Percentiles rank a stretch among this genome's conserved stretches.
Evolutionary conservation across 2,888 invertebrate species (phyloP).

Genomic region (Eristalis arbustorum): DNA sequence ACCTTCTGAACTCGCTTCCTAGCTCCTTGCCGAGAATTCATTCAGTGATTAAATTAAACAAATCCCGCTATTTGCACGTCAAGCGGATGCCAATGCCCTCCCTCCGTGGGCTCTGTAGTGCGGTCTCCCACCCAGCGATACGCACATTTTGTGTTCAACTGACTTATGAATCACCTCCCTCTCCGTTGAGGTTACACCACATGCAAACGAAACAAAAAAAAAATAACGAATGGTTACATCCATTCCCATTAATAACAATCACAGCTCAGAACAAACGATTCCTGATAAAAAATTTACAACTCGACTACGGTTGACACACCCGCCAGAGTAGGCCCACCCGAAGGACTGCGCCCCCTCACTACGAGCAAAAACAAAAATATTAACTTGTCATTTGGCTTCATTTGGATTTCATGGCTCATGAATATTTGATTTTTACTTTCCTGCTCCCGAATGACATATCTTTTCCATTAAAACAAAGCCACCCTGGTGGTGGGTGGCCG

Average conservation of each 20-base stretch:
- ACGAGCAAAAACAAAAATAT: constrained; percentile 53
- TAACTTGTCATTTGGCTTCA: constrained; percentile 69
- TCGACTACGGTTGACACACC: constrained; percentile 33
- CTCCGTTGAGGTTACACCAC: background rate
- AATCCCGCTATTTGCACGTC: no score
- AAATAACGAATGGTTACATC: constrained; percentile 10
- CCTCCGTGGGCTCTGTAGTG: background rate
- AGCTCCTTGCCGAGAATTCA: no score
- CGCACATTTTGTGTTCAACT: background rate
- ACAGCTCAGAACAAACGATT: constrained; percentile 35
- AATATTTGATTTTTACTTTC: constrained; percentile 64
- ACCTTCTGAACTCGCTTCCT: no score
- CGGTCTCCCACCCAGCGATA: background rate
- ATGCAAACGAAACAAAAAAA: background rate
- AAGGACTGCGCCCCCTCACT: background rate
- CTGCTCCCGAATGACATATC: constrained; percentile 24
- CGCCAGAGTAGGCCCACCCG: background rate
- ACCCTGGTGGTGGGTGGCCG: background rate
- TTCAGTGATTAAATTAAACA: no score
- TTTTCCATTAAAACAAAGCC: constrained; percentile 18
- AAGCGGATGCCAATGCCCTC: background rate
- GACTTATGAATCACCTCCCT: background rate
- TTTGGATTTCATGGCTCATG: constrained; percentile 65
- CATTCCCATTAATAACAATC: constrained; percentile 53
- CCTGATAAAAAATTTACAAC: constrained; percentile 59